Conservation (phyloP, 1,140 invertebrate genomes). For the Apis florea region DNA sequence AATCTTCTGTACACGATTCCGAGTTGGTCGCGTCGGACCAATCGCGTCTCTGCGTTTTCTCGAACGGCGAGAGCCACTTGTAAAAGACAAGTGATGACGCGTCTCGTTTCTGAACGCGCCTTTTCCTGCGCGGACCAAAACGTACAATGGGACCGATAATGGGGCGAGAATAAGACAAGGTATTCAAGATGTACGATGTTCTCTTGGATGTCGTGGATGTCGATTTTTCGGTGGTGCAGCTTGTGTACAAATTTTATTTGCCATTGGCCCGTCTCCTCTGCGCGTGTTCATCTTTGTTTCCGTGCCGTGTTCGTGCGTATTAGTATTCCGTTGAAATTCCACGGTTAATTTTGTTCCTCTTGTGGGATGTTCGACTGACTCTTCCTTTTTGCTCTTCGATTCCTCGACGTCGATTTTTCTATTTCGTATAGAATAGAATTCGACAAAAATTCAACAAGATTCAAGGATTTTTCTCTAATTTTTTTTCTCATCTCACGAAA, state of each 20-base stretch:
- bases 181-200: background rate
- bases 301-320: too few relatives aligned
- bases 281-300: too few relatives aligned
- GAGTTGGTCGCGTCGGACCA: conserved; percentile 50
- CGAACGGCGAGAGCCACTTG: conserved; percentile 53
- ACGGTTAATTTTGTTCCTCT: too few relatives aligned
- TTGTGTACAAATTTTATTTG: background rate
- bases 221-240: background rate
- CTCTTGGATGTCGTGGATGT: background rate
- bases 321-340: too few relatives aligned
- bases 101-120: conserved; percentile 22
- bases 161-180: background rate
- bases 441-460: too few relatives aligned
- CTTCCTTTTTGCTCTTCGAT: too few relatives aligned
- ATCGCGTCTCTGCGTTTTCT: conserved; percentile 64
- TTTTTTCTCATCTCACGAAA: too few relatives aligned
- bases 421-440: too few relatives aligned
- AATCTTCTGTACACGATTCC: conserved; percentile 62
- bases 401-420: too few relatives aligned
- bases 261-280: too few relatives aligned
- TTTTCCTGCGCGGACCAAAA: conserved; percentile 3
- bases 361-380: too few relatives aligned
- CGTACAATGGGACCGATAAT: background rate
- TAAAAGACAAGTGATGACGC: conserved; percentile 47
- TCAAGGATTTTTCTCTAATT: too few relatives aligned